Base-by-base conservation (phyloP, 1,140 invertebrate genomes). In the Drosophila ironensis region DNA sequence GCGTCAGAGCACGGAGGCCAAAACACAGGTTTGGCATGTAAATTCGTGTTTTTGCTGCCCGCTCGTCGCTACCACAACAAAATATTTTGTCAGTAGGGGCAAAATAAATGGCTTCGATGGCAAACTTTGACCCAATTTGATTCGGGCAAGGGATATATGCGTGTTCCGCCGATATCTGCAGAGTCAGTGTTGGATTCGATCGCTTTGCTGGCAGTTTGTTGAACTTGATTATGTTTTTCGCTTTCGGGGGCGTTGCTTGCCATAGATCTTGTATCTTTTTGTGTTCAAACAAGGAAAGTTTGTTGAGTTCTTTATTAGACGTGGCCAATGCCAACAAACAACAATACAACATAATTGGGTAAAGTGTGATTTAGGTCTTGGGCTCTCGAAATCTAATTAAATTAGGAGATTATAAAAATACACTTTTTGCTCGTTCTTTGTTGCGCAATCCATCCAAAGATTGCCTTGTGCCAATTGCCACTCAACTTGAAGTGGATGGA, bases 401-500 rank as follows among this genome's bases (percentile, higher is more conserved):
- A 33, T 33, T 14, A 33, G 6, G 30, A 11, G 30, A 33, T 33
- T 33, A 33, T 14, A 11, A 9, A 12, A 4, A 5, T 6, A 37
- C 16, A 37, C 8, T 6, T 17, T 16, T 16, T 37, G 14, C 6
- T 17, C 33, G 60, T 82, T 72, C 56, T 66, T 76, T 24, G 42
- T 81, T 82, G 67, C 74, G 70, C 69, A 81, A 81, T 45, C 27
- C 59, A 27, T 28, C 40, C 24, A 11, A 27, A 16, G 17, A 47
- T 47, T 54, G 59, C 38, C 60, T 50, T 48, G 54, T 61, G 71
- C 66, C 76, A 60, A 66, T 60, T 72, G 72, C 61, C 60, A 68
- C 59, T 78, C 53, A 68, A 54, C 17, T 44, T 60, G 25, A 70
- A 82, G 73, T 84, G 69, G 63, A 44, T 54, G 52, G 76, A 35